Percentiles rank a stretch among this genome's conserved stretches.
Evolutionary conservation across 2,113 vertebrate genomes (phyloP).

Genomic region (Bambusicola thoracicus): DNA sequence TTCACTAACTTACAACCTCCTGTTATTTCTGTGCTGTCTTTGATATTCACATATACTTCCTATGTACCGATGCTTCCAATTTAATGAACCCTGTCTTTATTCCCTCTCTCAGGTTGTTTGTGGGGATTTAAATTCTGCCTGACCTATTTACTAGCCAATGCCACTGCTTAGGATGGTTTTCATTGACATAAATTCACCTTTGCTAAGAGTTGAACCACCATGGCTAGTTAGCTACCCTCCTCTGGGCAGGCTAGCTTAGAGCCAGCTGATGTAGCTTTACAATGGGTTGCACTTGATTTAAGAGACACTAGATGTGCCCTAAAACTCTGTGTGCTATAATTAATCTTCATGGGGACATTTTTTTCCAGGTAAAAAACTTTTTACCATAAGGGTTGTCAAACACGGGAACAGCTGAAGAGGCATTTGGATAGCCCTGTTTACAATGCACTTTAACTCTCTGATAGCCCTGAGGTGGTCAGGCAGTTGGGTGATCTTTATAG

Average conservation of each 20-base stretch:
- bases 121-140: background rate
- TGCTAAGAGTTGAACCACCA: background rate
- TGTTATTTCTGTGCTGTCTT: background rate
- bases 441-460: background rate
- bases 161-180: background rate
- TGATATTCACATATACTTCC: background rate
- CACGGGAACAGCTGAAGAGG: background rate
- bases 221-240: background rate
- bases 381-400: background rate
- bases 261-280: background rate
- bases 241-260: background rate
- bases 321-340: background rate
- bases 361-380: background rate
- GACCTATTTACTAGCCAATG: background rate
- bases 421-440: background rate
- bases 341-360: background rate
- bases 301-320: background rate
- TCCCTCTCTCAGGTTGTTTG: background rate
- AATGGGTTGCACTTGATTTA: background rate
- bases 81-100: background rate
- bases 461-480: background rate
- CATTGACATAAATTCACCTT: background rate
- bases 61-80: background rate
- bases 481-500: background rate
- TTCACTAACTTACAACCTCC: background rate